Evolutionary conservation across 2,888 invertebrate species (phyloP).

Genomic region (Drosophila quasianomalipes): DNA sequence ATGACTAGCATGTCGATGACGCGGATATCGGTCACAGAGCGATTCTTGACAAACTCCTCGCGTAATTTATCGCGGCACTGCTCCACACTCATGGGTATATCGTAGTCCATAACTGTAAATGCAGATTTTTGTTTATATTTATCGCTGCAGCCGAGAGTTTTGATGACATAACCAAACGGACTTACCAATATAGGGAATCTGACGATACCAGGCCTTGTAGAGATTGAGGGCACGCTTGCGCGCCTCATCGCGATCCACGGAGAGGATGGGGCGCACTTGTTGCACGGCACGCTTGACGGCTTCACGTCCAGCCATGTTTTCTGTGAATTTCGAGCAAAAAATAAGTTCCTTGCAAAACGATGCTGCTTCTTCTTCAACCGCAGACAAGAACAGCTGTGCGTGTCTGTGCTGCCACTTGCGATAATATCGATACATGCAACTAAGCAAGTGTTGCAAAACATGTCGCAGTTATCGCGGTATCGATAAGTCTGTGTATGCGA

Average conservation of each 20-base stretch:
- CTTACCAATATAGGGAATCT: conserved; percentile 95
- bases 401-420: conserved; percentile 25
- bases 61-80: conserved; percentile 91
- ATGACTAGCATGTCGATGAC: conserved; percentile 96
- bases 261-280: conserved; percentile 94
- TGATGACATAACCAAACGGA: conserved; percentile 74
- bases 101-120: conserved; percentile 91
- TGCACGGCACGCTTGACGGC: conserved; percentile 87
- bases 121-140: conserved; percentile 49
- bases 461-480: not conserved
- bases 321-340: conserved; percentile 31
- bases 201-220: conserved; percentile 97
- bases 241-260: conserved; percentile 91
- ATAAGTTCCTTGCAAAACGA: conserved; percentile 45
- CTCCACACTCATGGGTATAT: conserved; percentile 91
- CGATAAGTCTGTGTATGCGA: conserved; percentile 11
- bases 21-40: conserved; percentile 92
- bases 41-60: conserved; percentile 92
- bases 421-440: conserved; percentile 13
- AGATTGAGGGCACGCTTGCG: conserved; percentile 93
- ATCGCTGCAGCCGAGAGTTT: conserved; percentile 16
- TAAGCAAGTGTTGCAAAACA: conserved; percentile 23
- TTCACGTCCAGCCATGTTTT: conserved; percentile 83
- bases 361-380: conserved; percentile 46
- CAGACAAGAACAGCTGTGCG: conserved; percentile 44